Conservation (phyloP, 2,888 invertebrate species). For the Dromius quadrimaculatus region DNA sequence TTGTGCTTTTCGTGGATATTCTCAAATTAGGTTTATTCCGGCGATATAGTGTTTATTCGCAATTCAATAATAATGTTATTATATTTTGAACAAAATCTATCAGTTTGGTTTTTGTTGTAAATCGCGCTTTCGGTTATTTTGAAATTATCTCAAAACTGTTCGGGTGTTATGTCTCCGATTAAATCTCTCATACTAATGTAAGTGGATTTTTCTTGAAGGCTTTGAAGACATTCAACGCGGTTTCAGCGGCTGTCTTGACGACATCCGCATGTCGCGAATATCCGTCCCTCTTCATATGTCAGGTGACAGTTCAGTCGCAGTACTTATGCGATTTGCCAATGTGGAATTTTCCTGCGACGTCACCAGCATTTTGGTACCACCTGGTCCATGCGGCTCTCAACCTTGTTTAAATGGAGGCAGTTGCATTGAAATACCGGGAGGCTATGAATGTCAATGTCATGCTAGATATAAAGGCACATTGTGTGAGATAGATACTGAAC, state of each 20-base stretch:
- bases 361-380: constrained; percentile 69
- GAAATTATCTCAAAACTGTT: no score
- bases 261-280: constrained; percentile 81
- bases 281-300: constrained; percentile 81
- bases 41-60: no score
- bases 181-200: no score
- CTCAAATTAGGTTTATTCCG: no score
- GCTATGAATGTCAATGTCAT: constrained; percentile 84
- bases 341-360: constrained; percentile 79
- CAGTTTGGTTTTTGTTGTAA: no score
- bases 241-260: constrained; percentile 92
- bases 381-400: constrained; percentile 80
- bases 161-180: no score
- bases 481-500: constrained; percentile 89
- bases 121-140: no score
- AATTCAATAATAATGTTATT: no score
- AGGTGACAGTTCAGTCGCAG: constrained; percentile 74
- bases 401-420: constrained; percentile 84
- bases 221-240: constrained; percentile 85
- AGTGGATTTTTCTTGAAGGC: constrained; percentile 64
- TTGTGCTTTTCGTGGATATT: no score
- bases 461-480: constrained; percentile 80
- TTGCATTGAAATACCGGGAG: constrained; percentile 74
- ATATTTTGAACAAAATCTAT: no score
- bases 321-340: constrained; percentile 76